Evolutionary conservation across 2,797 vertebrate genomes (phyloP).

Genomic region (Sorex maritimensis): DNA sequence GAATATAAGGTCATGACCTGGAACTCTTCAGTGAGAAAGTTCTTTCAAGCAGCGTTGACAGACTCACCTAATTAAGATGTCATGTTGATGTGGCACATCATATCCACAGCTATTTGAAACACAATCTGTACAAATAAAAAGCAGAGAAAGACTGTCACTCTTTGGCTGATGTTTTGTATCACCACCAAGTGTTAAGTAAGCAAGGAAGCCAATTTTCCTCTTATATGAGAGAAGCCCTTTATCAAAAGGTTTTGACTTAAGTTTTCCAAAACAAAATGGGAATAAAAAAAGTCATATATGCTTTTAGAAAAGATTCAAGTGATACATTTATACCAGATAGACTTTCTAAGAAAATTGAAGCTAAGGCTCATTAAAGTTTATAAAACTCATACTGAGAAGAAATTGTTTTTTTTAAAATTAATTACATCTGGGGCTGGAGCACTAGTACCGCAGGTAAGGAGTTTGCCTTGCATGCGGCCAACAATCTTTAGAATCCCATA

Average conservation of each 20-base stretch:
- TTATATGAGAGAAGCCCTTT: conserved; percentile 23
- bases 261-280: conserved; percentile 64
- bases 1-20: not conserved
- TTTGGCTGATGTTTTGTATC: conserved; percentile 37
- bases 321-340: conserved; percentile 60
- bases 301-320: conserved; percentile 63
- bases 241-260: conserved; percentile 63
- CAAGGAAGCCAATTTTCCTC: conserved; percentile 54
- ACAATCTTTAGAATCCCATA: too few relatives aligned
- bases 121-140: not conserved
- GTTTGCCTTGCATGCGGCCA: too few relatives aligned
- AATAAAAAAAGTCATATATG: conserved; percentile 66
- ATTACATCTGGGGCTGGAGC: not conserved
- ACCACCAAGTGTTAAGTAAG: conserved; percentile 74
- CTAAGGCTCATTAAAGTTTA: conserved; percentile 39
- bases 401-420: conserved; percentile 49
- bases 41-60: conserved; percentile 10
- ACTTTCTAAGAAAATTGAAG: conserved; percentile 58
- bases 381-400: conserved; percentile 61
- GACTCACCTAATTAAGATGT: conserved; percentile 11
- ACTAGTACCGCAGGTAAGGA: too few relatives aligned
- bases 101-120: not conserved
- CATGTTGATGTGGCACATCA: not conserved
- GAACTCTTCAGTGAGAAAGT: not conserved
- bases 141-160: not conserved